Conservation (phyloP, 2,888 invertebrate species). For the Orchestes rusci region DNA sequence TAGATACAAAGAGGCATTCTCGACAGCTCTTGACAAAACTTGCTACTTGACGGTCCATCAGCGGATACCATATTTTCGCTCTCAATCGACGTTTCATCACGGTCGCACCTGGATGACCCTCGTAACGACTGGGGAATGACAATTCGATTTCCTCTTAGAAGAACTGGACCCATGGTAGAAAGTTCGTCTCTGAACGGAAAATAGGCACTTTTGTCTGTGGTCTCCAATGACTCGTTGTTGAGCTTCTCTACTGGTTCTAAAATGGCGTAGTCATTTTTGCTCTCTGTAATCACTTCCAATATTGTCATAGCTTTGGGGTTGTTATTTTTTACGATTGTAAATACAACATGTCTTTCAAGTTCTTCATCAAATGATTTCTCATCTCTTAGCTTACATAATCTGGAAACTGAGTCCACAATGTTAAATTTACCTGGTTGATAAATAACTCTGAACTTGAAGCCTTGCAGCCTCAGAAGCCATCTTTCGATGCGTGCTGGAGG, state of each 20-base stretch:
- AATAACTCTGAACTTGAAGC: constrained; percentile 24
- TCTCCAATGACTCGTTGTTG: constrained; percentile 17
- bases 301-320: constrained; percentile 9
- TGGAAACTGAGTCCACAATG: constrained; percentile 30
- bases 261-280: constrained; percentile 14
- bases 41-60: constrained; percentile 9
- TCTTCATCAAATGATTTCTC: constrained; percentile 21
- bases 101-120: constrained; percentile 28
- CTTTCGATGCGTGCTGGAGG: constrained; percentile 29
- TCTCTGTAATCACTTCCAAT: background rate
- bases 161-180: constrained; percentile 24
- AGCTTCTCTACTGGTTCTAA: constrained; percentile 11
- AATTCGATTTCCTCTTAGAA: constrained; percentile 24
- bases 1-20: constrained; percentile 6
- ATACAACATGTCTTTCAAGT: constrained; percentile 22
- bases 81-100: constrained; percentile 12
- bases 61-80: constrained; percentile 18
- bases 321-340: constrained; percentile 3
- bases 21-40: constrained; percentile 8
- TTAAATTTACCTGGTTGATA: constrained; percentile 27
- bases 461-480: constrained; percentile 26
- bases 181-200: constrained; percentile 24
- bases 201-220: constrained; percentile 21
- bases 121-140: constrained; percentile 24
- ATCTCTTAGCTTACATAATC: constrained; percentile 18